These are phyloP conservation scores for Protosalanx chinensis DNA, from an alignment of 2,797 vertebrate genomes.

Conservation along the genomic window DNA sequence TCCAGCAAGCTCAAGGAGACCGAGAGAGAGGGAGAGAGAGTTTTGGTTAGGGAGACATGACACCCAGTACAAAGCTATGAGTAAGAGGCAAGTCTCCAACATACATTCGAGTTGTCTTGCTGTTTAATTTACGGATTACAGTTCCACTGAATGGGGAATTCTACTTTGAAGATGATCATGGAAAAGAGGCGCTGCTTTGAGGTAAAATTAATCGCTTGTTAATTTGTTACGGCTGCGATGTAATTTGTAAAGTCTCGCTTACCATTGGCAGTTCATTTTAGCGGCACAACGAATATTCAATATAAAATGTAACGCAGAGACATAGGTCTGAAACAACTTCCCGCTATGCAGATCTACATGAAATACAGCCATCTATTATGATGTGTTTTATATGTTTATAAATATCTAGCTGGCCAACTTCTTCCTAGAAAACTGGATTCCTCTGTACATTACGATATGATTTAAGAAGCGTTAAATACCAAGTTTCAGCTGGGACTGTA, in stretches of 20 bases:
- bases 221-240: slow-evolving; percentile 38
- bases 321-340: too few relatives aligned
- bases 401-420: too few relatives aligned
- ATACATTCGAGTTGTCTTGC: slow-evolving; percentile 55
- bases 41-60: slow-evolving; percentile 80
- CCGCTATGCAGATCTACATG: too few relatives aligned
- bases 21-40: slow-evolving; percentile 66
- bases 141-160: slow-evolving; percentile 69
- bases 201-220: slow-evolving; percentile 71
- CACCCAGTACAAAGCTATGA: slow-evolving; percentile 73
- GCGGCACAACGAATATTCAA: neutral
- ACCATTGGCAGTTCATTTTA: neutral
- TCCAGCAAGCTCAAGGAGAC: slow-evolving; percentile 59
- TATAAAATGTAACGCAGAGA: neutral
- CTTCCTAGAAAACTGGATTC: too few relatives aligned
- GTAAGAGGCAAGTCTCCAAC: slow-evolving; percentile 77
- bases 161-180: slow-evolving; percentile 77
- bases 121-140: slow-evolving; percentile 58
- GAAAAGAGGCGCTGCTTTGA: slow-evolving; percentile 72
- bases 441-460: too few relatives aligned
- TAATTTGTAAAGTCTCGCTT: neutral
- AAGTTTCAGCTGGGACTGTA: neutral
- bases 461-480: neutral
- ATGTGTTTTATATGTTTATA: too few relatives aligned
- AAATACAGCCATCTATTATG: too few relatives aligned